Evolutionary conservation across 2,113 vertebrate genomes (phyloP).

Genomic region (Sander vitreus): DNA sequence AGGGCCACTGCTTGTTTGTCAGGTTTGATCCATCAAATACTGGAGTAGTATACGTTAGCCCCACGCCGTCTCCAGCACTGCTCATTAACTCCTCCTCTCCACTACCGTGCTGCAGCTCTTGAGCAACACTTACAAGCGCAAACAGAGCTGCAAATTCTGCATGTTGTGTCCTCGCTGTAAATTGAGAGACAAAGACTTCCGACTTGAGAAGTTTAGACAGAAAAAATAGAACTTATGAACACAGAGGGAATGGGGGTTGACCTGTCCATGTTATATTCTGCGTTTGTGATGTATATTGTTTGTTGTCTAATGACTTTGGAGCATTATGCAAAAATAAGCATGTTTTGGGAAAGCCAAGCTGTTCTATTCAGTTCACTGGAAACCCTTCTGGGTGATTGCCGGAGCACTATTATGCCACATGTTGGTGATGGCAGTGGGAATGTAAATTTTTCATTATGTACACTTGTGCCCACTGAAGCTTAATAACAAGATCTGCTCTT

Average conservation of each 20-base stretch:
- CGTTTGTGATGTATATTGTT: slow-evolving; percentile 8
- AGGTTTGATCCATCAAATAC: slow-evolving; percentile 55
- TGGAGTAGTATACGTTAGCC: slow-evolving; percentile 7
- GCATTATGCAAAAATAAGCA: slow-evolving; percentile 26
- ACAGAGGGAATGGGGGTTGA: no score
- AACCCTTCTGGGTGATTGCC: slow-evolving; percentile 28
- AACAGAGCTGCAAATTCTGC: no score
- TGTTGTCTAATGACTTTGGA: neutral
- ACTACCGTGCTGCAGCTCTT: neutral
- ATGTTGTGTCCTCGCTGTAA: no score
- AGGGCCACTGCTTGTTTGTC: slow-evolving; percentile 67
- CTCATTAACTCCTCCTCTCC: neutral
- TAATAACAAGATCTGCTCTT: slow-evolving; percentile 65
- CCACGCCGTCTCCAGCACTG: neutral
- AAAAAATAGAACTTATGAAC: no score
- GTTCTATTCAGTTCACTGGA: slow-evolving; percentile 32
- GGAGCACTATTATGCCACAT: slow-evolving; percentile 32
- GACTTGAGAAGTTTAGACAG: no score
- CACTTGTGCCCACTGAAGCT: slow-evolving; percentile 65
- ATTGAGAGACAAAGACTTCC: no score
- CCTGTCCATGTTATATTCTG: neutral
- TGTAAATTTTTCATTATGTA: slow-evolving; percentile 68
- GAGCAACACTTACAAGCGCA: no score
- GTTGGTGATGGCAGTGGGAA: slow-evolving; percentile 37
- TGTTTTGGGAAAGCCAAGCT: slow-evolving; percentile 52